Conservation (phyloP, 2,888 invertebrate genomes). For the Ennomos quercinarius region DNA sequence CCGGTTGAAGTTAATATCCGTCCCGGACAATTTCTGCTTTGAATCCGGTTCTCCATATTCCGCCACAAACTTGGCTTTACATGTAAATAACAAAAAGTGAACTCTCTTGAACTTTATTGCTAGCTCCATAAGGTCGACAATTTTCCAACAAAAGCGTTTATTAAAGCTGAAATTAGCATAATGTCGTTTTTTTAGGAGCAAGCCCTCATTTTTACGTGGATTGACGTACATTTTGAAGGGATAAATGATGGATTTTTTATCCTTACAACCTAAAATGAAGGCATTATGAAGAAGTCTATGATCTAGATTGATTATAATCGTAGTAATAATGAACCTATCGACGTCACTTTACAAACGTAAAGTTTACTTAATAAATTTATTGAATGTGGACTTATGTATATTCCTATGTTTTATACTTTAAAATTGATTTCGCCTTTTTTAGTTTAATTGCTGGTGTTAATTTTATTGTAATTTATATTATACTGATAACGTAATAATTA, state of each 20-base stretch:
- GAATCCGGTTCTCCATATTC: constrained; percentile 41
- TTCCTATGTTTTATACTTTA: too few relatives aligned
- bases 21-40: constrained; percentile 39
- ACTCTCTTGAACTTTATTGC: constrained; percentile 23
- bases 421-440: too few relatives aligned
- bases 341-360: too few relatives aligned
- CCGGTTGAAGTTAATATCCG: constrained; percentile 46
- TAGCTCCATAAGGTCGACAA: constrained; percentile 3
- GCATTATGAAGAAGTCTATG: constrained; percentile 15
- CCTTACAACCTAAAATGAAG: constrained; percentile 11
- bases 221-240: constrained; percentile 34
- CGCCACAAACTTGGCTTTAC: constrained; percentile 39
- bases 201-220: constrained; percentile 33
- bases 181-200: constrained; percentile 31
- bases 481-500: too few relatives aligned
- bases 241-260: constrained; percentile 37
- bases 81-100: constrained; percentile 31
- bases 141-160: constrained; percentile 1
- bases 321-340: constrained; percentile 1
- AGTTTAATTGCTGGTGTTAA: too few relatives aligned
- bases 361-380: too few relatives aligned
- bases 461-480: too few relatives aligned
- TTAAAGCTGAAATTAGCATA: constrained; percentile 29
- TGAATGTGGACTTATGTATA: too few relatives aligned
- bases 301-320: constrained; percentile 13